A percentile compares a stretch with the other conserved stretches of the same genome.
phyloP scores from a whole-genome alignment of 1,140 invertebrate genomes.

The Drosophila sulfurigaster region DNA sequence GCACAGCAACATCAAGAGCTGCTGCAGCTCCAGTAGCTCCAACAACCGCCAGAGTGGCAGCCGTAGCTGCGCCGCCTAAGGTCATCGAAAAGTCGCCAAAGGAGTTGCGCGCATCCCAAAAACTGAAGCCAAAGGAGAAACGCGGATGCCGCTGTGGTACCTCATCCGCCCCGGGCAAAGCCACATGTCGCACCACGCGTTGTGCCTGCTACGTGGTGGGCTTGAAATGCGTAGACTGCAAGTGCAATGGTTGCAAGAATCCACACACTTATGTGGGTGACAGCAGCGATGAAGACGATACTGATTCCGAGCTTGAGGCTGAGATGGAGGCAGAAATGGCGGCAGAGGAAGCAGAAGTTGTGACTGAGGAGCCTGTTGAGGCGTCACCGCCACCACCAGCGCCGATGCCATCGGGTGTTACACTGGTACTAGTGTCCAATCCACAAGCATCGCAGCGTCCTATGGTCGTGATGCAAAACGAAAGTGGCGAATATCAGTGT shows the following conservation, averaged over 20 bases:
- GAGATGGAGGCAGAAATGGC: background rate
- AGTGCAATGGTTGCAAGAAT: slow-evolving; percentile 65
- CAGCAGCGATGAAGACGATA: slow-evolving; percentile 42
- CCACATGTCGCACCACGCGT: slow-evolving; percentile 59
- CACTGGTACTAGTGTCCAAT: slow-evolving; percentile 50
- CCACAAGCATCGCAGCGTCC: slow-evolving; percentile 48
- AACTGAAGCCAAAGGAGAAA: slow-evolving; percentile 23
- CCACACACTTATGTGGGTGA: slow-evolving; percentile 42
- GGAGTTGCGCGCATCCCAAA: background rate
- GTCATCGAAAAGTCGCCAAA: background rate
- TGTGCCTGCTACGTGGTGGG: slow-evolving; percentile 57
- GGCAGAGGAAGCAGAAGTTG: background rate
- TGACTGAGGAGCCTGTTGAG: background rate
- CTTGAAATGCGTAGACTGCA: slow-evolving; percentile 45
- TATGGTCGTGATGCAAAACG: slow-evolving; percentile 67
- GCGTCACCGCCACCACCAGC: background rate
- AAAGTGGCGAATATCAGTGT: slow-evolving; percentile 74
- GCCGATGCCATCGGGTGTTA: background rate
- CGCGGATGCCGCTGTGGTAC: slow-evolving; percentile 60
- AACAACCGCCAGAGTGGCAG: background rate
- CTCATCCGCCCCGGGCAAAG: slow-evolving; percentile 39
- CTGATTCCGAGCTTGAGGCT: too few species aligned
- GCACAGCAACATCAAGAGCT: background rate
- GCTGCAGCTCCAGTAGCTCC: background rate
- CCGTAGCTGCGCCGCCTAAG: slow-evolving; percentile 5